Evolutionary conservation across 2,113 vertebrate genomes (phyloP).

Genomic region (Laticauda laticaudata): DNA sequence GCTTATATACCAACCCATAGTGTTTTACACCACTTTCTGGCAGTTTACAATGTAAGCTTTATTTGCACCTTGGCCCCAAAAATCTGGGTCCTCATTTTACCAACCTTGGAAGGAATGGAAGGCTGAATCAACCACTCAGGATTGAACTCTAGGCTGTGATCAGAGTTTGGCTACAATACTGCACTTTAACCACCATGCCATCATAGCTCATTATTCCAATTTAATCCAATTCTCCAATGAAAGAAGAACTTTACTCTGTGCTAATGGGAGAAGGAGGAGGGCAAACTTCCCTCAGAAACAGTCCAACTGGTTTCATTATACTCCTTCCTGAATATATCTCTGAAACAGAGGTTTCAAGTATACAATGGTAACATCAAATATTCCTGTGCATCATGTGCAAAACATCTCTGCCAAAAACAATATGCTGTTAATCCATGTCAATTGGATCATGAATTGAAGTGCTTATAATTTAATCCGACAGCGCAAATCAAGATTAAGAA

Average conservation of each 20-base stretch:
- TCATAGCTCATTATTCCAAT: not conserved
- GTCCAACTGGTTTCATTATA: not conserved
- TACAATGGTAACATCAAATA: not conserved
- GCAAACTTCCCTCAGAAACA: not conserved
- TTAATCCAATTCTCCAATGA: not conserved
- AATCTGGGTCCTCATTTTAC: not conserved
- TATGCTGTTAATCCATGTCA: conserved; percentile 8
- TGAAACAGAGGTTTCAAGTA: not conserved
- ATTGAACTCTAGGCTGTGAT: not conserved
- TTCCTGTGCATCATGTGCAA: not conserved
- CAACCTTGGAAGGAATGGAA: not conserved
- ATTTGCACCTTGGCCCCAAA: not conserved
- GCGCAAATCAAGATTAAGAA: conserved; percentile 65
- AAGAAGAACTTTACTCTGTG: not conserved
- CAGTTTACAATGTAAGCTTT: not conserved
- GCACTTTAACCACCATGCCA: not conserved
- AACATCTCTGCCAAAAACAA: conserved; percentile 24
- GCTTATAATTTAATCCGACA: conserved; percentile 45
- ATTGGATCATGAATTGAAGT: conserved; percentile 39
- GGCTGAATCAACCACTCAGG: not conserved
- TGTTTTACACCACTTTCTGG: not conserved
- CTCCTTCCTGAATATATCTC: not conserved
- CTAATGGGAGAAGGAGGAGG: not conserved
- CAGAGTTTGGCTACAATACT: not conserved
- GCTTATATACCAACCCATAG: not conserved